Evolutionary conservation across 2,113 vertebrate species (phyloP), one percentile per base, ranked within the genome.

Genomic region (Sylvietta virens): DNA sequence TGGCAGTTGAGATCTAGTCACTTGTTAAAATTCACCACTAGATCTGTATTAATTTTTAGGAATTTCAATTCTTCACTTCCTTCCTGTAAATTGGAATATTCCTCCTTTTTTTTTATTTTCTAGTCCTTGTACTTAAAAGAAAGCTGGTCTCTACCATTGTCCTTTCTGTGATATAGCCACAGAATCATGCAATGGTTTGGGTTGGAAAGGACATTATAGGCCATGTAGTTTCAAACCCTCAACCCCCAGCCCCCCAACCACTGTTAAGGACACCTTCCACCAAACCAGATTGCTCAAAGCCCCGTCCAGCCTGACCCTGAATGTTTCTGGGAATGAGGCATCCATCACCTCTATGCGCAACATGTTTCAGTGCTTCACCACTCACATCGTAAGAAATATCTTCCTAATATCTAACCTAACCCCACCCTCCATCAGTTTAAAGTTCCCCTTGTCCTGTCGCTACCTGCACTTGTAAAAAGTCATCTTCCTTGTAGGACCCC

Each of bases 371-470:
- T 54, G 54, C 53, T 61, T 76, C 10, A 35, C 5, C 20, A 40
- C 4, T 30, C 24, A 54, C 13, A 8, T 6, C 21, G 11, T 31
- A 47, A 53, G 15, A 44, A 61, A 40, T 61, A 67, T 54, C 20
- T 69, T 54, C 18, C 39, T 18, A 13, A 13, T 54, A 47, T 31
- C n/a, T 82, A 22, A 53, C 31, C 45, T 67, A 53, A 73, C 50
- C 27, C 37, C 7, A 19, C 19, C 5, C 15, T 37, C 18, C 65
- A 15, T 72, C 50, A 57, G 12, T 50, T 50, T 58, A 9, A 73
- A 44, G 22, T 57, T 65, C 6, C 10, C 17, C 7, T 60, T 60
- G 17, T 37, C 31, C 22, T 56, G 2, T 22, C 0, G 1, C 31
- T 48, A 27, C 30, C 20, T 47, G 16, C 21, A 16, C 21, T 15